Base-by-base conservation (phyloP, 1,140 invertebrate species). In the Diabrotica undecimpunctata region DNA sequence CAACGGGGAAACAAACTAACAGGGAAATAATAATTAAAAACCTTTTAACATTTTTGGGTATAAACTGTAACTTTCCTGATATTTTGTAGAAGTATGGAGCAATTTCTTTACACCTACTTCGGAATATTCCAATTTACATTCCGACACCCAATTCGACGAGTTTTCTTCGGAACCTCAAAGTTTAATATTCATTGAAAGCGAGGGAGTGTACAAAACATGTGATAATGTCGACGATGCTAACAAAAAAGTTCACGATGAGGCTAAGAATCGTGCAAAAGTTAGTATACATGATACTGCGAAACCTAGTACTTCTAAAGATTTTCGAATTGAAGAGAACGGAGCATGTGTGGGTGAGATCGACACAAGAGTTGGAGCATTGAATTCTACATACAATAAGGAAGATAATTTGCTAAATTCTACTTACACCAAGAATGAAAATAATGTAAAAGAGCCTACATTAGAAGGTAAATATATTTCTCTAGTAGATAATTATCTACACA, bases 101-200 rank as follows among this genome's bases (percentile, higher is more conserved):
- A 25, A 25, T 25, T 25, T 25, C 25, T 25, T 25, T 25, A 25
- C 25, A 25, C 25, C 25, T 25, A 25, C 25, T 25, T 25, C 25
- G 25, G 25, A 25, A 2, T 25, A 25, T 25, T 25, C 25, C 25
- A 25, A 25, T 25, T 25, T 25, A 25, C 25, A 25, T 25, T 25
- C 25, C 25, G 25, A 25, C 25, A 25, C 25, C 25, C 25, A 46
- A 46, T 79, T 78, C 67, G 76, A 76, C 63, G 74, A 73, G 64
- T 77, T 79, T 63, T 70, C 69, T 54, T 72, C 74, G 0, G 77
- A 79, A 68, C 75, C 74, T 6, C 72, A 75, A 66, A 77, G 77
- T 69, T 64, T 77, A 59, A 56, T 78, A 38, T 78, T 76, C 69
- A 56, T 73, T 0, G 74, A 73, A 56, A 63, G 72, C 54, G 62